Conservation (phyloP, 2,888 invertebrate genomes). For the Leucoma salicis region DNA sequence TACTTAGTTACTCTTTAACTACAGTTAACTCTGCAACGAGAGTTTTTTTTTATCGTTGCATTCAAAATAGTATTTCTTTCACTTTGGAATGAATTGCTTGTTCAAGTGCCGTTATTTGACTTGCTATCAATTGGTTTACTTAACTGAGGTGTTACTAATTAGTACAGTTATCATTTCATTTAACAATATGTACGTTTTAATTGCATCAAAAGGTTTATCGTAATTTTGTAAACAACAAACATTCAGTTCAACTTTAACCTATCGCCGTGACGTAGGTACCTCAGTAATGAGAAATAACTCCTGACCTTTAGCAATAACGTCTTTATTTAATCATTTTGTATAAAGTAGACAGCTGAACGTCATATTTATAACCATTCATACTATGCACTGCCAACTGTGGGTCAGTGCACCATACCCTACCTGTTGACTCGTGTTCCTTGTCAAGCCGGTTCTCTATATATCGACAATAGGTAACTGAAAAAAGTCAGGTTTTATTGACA, state of each 20-base stretch:
- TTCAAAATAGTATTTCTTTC: conserved; percentile 44
- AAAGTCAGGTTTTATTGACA: conserved; percentile 32
- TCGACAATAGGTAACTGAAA: conserved; percentile 42
- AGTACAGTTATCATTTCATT: conserved; percentile 7
- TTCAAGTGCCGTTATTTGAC: conserved; percentile 32
- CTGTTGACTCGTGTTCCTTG: conserved; percentile 69
- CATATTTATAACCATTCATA: conserved; percentile 47
- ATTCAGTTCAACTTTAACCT: conserved; percentile 4
- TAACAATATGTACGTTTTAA: not conserved
- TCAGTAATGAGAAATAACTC: too few species aligned
- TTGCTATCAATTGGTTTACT: conserved; percentile 25
- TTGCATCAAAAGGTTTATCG: not conserved
- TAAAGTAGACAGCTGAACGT: conserved; percentile 48
- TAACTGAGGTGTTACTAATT: conserved; percentile 22
- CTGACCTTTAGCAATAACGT: too few species aligned
- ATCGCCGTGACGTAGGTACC: conserved; percentile 1
- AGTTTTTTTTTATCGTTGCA: conserved; percentile 43
- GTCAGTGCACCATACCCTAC: conserved; percentile 78
- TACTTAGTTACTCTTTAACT: conserved; percentile 57
- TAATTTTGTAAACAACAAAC: conserved; percentile 17
- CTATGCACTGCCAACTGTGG: conserved; percentile 61
- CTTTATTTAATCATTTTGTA: too few species aligned
- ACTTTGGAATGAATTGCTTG: conserved; percentile 27
- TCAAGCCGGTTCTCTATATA: conserved; percentile 67
- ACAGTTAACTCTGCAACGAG: conserved; percentile 53